Base-by-base conservation (phyloP, 2,113 vertebrate genomes). In the Apteryx mantelli region DNA sequence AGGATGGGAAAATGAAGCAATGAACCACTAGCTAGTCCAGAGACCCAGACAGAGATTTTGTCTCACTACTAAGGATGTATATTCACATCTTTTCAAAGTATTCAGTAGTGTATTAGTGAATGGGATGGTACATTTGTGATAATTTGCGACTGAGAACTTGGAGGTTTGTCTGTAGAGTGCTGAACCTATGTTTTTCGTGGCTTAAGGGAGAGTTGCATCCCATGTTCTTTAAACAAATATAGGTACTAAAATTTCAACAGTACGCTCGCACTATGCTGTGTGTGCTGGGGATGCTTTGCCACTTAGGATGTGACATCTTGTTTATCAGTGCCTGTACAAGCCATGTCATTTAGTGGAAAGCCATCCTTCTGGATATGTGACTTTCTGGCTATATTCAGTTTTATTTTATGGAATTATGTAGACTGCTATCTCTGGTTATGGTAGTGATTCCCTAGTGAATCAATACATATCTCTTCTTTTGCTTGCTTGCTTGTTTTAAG, bases 391-490 rank as follows among this genome's bases (percentile, higher is more conserved):
- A 9, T 46, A 74, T 40, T 55, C 38, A 13, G 2, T 60, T 79
- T 74, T 38, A 21, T 44, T 86, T 38, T 17, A 25, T 15, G 36
- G 53, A 12, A 10, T 13, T 85, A 24, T 56, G 58, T 15, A 32
- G 61, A 13, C 32, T 77, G 32, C 52, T 81, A 7, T 81, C n/a
- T 84, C 46, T 42, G 58, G 10, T 50, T 73, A 50, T 5, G 25
- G 5, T 9, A 71, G 13, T 55, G 9, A 28, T 21, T 75, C 68
- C 30, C 34, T 34, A 0, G 4, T 25, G 32, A 28, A 16, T 64
- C 40, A 32, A 3, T 70, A 58, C 3, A 1, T 40, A 4, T 21
- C 15, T 25, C 32, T 58, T 61, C 0, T 1, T 44, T 52, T 28
- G 50, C 13, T 48, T 30, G 7, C 56, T 68, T 77, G 7, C 5